Evolutionary conservation across 2,888 invertebrate species (phyloP), one percentile per base, ranked within the genome.

Genomic region (Auanema sp.): DNA sequence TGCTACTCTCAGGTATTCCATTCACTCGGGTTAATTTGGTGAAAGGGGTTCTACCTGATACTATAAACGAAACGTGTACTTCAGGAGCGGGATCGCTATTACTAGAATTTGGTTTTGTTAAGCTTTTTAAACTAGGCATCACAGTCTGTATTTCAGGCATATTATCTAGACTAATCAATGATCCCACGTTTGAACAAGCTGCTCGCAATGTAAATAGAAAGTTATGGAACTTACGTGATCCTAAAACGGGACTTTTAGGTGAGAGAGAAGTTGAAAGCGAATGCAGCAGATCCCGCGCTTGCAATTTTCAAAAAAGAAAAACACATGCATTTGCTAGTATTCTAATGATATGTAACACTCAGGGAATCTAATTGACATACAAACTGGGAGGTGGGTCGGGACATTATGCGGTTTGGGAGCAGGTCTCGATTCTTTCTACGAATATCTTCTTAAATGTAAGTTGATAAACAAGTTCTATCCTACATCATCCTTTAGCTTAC

Each of bases 361-460:
- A 88, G 88, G 89, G 10, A 89, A 88, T 83, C 87, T 88, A 10
- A 86, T 89, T 55, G 87, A 89, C 83, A 87, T 88, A n/a, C 87
- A 88, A 77, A 88, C 88, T 42, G 89, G 89, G 14, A 85, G 87
- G 75, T 89, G 89, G 89, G 82, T 86, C 12, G 88, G 88, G 11
- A 81, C 85, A 51, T 84, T 88, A 81, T 87, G 88, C 82, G 89
- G 89, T 1, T 80, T 89, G 5, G 89, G 89, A 49, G 89, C 89
- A 59, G 89, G 89, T 14, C 79, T 89, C 40, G 89, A 89, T 79
- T 89, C 89, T 1, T 89, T 87, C 80, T 89, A 86, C 83, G 89
- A 89, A 83, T 89, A 89, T 83, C 83, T 89, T 70, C 84, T 89
- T 57, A 89, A 89, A 52, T 21, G 56, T 50, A 18, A 14, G 47